A percentile compares a stretch with the other conserved stretches of the same genome.
phyloP scores from a whole-genome alignment of 1,140 invertebrate species.

The Caenorhabditis remanei region DNA sequence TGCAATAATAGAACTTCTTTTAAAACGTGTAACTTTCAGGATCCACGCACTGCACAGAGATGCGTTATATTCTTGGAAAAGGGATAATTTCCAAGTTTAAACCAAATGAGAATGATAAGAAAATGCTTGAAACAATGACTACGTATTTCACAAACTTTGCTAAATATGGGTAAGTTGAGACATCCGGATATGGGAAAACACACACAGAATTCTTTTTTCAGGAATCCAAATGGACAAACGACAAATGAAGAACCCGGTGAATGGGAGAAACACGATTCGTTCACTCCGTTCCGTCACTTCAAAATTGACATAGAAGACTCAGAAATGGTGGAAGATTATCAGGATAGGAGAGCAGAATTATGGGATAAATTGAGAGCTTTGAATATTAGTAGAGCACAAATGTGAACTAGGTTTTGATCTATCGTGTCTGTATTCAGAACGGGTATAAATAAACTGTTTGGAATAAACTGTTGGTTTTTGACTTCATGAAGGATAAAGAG shows the following conservation, averaged over 20 bases:
- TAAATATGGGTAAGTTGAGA: constrained; percentile 75
- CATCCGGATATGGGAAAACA: not conserved
- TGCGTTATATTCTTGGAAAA: constrained; percentile 84
- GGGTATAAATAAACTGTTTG: not conserved
- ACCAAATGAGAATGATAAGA: constrained; percentile 67
- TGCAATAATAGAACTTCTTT: constrained; percentile 76
- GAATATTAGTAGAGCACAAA: not conserved
- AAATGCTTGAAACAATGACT: constrained; percentile 71
- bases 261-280: constrained; percentile 48
- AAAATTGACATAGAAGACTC: constrained; percentile 25
- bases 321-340: constrained; percentile 49
- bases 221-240: constrained; percentile 62
- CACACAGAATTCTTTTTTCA: not conserved
- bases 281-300: constrained; percentile 42
- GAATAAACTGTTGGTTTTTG: too few species aligned
- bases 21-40: constrained; percentile 82
- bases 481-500: too few species aligned
- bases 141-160: constrained; percentile 73
- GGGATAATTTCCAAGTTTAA: constrained; percentile 70
- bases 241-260: not conserved
- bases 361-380: constrained; percentile 36
- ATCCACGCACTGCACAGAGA: constrained; percentile 93
- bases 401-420: not conserved
- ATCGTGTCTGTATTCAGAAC: not conserved
- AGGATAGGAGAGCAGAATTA: constrained; percentile 45